These are phyloP conservation scores for Panzeria rudis DNA, from an alignment of 2,888 invertebrate species.

Conservation along the genomic window DNA sequence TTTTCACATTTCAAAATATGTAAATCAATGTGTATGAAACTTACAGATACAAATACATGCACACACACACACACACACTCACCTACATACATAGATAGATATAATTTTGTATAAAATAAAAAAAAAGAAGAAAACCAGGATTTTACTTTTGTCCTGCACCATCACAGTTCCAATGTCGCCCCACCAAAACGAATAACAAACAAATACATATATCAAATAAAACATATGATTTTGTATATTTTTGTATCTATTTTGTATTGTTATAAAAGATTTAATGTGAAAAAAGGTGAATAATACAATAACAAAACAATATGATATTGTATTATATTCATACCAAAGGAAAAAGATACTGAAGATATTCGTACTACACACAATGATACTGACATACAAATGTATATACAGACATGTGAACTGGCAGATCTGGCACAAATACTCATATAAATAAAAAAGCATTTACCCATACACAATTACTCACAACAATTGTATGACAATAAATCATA, in stretches of 20 bases:
- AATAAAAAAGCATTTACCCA: constrained; percentile 2
- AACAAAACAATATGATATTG: background rate
- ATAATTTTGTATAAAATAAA: constrained; percentile 30
- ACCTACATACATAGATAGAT: background rate
- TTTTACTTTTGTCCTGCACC: constrained; percentile 26
- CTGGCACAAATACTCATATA: background rate
- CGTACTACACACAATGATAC: background rate
- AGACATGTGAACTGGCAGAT: background rate
- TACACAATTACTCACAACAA: constrained; percentile 29
- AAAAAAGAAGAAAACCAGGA: constrained; percentile 21
- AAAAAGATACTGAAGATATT: background rate
- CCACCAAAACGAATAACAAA: constrained; percentile 23
- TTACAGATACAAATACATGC: constrained; percentile 12
- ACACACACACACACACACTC: background rate
- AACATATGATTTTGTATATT: constrained; percentile 6
- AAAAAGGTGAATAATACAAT: constrained; percentile 5
- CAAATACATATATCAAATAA: constrained; percentile 10
- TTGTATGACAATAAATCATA: constrained; percentile 71
- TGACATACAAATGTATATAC: too few relatives aligned
- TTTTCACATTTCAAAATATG: constrained; percentile 73
- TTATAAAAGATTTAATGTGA: constrained; percentile 32
- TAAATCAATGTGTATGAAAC: constrained; percentile 67
- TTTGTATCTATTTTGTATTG: constrained; percentile 1
- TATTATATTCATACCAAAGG: background rate
- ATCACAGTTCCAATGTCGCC: constrained; percentile 8